A percentile compares a stretch with the other conserved stretches of the same genome.
Conservation (phyloP, 2,888 invertebrate species). For the Altica lythri region DNA sequence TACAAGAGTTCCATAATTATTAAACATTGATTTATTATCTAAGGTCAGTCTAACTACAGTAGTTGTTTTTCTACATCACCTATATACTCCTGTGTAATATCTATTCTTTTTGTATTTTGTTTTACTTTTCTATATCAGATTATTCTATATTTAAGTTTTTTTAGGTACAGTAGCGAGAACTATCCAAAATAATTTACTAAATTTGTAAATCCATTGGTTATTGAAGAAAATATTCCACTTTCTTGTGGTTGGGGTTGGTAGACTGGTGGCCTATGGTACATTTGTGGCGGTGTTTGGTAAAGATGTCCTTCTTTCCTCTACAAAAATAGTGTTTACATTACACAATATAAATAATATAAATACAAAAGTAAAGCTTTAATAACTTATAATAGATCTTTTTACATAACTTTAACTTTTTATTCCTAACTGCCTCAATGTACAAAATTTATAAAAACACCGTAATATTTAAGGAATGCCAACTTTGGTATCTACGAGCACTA, state of each 20-base stretch:
- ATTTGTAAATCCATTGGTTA: constrained; percentile 77
- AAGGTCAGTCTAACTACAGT: background rate
- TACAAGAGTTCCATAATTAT: background rate
- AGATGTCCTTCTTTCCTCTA: constrained; percentile 72
- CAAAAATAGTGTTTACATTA: constrained; percentile 18
- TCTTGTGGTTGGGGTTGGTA: constrained; percentile 56
- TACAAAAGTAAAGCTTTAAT: background rate
- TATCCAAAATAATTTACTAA: constrained; percentile 72
- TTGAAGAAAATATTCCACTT: constrained; percentile 73
- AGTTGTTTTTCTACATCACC: background rate
- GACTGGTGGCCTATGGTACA: constrained; percentile 58
- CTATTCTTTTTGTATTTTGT: background rate
- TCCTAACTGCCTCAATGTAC: too few species aligned
- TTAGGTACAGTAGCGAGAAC: background rate
- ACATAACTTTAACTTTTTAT: background rate
- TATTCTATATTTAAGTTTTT: background rate
- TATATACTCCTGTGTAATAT: background rate
- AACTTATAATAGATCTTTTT: background rate
- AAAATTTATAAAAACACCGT: too few species aligned
- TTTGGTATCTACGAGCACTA: background rate
- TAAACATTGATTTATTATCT: background rate
- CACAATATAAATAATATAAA: background rate
- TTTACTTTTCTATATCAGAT: background rate
- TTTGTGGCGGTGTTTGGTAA: constrained; percentile 65
- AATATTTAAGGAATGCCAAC: background rate